These are phyloP conservation scores for Xestia rhomboidea DNA, from an alignment of 2,888 invertebrate genomes.

Conservation along the genomic window DNA sequence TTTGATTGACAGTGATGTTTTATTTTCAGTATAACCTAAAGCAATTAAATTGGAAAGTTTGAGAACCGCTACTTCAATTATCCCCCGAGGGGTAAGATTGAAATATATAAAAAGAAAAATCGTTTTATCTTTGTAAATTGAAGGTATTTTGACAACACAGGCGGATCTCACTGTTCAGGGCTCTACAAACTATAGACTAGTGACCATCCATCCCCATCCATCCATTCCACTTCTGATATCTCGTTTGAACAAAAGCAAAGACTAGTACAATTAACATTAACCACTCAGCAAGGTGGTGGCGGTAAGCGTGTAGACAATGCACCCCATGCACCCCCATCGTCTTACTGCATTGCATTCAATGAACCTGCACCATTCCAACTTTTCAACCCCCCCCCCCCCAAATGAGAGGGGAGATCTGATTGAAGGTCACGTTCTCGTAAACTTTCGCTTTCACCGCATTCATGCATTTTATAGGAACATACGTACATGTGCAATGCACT, in stretches of 20 bases:
- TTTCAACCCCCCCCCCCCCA: not conserved
- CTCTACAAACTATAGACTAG: too few relatives aligned
- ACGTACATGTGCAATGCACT: constrained; percentile 25
- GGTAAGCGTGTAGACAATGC: constrained; percentile 5
- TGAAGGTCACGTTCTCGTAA: constrained; percentile 19
- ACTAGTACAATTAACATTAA: not conserved
- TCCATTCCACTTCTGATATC: not conserved
- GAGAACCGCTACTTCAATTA: too few relatives aligned
- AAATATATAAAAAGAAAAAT: too few relatives aligned
- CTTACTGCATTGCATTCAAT: constrained; percentile 36
- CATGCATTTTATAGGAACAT: constrained; percentile 23
- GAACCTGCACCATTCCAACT: constrained; percentile 28
- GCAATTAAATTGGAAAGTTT: too few relatives aligned
- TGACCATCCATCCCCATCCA: not conserved
- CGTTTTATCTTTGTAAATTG: too few relatives aligned
- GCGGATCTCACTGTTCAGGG: too few relatives aligned
- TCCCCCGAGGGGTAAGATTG: too few relatives aligned
- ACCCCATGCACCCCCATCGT: constrained; percentile 36
- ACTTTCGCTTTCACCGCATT: constrained; percentile 45
- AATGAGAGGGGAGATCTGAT: constrained; percentile 3
- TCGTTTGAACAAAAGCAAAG: not conserved
- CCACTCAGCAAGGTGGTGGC: not conserved
- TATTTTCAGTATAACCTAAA: too few relatives aligned
- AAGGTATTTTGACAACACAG: too few relatives aligned
- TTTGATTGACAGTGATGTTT: too few relatives aligned